A percentile compares a stretch with the other conserved stretches of the same genome.
Evolutionary conservation across 2,113 vertebrate species (phyloP).

Genomic region (Peucedramus taeniatus): DNA sequence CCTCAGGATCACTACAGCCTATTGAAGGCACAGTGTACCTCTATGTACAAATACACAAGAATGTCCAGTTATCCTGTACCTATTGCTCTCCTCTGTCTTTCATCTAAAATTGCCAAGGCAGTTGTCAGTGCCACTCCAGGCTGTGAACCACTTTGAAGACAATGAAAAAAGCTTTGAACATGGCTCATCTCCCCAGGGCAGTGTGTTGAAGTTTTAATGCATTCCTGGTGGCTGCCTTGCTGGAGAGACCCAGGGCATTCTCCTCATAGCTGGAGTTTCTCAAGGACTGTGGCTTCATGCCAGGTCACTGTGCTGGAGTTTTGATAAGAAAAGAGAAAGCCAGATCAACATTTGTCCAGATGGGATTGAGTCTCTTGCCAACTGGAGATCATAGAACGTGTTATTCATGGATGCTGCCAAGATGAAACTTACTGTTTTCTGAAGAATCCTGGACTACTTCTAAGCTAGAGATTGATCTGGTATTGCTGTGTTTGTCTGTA

Average conservation of each 20-base stretch:
- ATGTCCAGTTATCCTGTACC: neutral
- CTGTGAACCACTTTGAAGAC: neutral
- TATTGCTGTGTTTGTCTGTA: neutral
- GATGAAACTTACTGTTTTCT: neutral
- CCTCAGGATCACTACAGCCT: neutral
- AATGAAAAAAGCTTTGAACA: neutral
- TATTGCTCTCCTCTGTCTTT: neutral
- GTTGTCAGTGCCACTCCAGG: neutral
- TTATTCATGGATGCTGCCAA: neutral
- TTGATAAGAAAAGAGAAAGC: neutral
- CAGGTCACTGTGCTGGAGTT: neutral
- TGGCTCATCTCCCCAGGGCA: neutral
- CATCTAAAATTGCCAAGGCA: neutral
- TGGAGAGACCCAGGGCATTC: neutral
- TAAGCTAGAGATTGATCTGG: neutral
- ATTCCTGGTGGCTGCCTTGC: neutral
- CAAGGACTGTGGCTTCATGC: neutral
- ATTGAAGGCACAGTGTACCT: neutral
- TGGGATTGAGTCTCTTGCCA: neutral
- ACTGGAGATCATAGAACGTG: neutral
- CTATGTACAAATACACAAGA: neutral
- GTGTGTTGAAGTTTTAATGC: accelerated
- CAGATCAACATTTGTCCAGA: neutral
- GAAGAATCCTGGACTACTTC: neutral
- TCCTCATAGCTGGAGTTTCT: neutral